A percentile compares a stretch with the other conserved stretches of the same genome.
phyloP scores from a whole-genome alignment of 2,797 vertebrate genomes.

The Thaleichthys pacificus region DNA sequence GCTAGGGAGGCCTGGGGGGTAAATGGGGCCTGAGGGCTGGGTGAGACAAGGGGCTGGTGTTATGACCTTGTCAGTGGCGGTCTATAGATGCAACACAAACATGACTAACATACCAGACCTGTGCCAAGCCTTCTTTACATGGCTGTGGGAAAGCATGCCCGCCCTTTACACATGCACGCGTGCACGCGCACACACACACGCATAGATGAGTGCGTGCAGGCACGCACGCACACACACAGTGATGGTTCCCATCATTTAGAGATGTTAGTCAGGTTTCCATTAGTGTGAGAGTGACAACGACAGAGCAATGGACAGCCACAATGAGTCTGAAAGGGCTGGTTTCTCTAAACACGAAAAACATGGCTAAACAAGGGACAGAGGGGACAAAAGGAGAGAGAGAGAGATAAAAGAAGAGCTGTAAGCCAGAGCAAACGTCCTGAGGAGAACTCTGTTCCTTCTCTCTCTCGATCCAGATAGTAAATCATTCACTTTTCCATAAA shows the following conservation, averaged over 20 bases:
- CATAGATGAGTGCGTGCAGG: neutral
- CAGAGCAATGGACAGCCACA: neutral
- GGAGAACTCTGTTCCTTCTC: neutral
- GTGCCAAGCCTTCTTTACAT: constrained; percentile 66
- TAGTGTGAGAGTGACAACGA: constrained; percentile 16
- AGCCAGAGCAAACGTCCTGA: neutral
- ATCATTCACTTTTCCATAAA: too few species aligned
- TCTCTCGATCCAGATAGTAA: too few species aligned
- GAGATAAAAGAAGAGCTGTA: neutral
- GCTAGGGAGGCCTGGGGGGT: neutral
- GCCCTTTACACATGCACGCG: neutral
- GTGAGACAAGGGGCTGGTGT: constrained; percentile 6
- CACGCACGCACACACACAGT: constrained; percentile 16
- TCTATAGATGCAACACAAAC: constrained; percentile 68
- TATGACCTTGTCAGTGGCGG: constrained; percentile 48
- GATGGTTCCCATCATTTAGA: constrained; percentile 46
- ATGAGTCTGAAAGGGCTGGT: neutral
- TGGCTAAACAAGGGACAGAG: neutral
- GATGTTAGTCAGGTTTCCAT: constrained; percentile 48
- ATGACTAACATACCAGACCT: constrained; percentile 42
- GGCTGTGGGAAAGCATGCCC: constrained; percentile 54
- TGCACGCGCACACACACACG: neutral
- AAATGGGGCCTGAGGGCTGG: neutral
- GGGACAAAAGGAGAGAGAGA: neutral
- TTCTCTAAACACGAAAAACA: too few species aligned